phyloP scores from a whole-genome alignment of 2,797 vertebrate genomes.

The Carcharodon carcharias region DNA sequence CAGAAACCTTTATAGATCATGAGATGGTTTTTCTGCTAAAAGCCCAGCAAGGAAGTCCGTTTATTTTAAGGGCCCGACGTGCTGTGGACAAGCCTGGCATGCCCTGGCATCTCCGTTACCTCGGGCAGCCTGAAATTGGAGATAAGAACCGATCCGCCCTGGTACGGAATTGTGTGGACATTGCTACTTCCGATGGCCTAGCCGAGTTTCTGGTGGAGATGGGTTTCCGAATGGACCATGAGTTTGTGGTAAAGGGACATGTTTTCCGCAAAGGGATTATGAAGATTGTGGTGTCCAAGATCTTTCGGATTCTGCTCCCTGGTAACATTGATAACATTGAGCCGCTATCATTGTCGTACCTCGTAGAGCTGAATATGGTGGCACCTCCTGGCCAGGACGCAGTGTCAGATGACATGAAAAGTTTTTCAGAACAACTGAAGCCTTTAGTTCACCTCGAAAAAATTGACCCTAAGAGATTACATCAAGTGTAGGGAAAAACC shows the following conservation, averaged over 20 bases:
- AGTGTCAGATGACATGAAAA: constrained; percentile 90
- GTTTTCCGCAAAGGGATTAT: constrained; percentile 87
- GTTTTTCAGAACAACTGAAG: constrained; percentile 91
- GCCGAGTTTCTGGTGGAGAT: constrained; percentile 91
- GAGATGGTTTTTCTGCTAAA: constrained; percentile 94
- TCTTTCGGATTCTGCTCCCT: constrained; percentile 80
- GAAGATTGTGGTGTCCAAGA: constrained; percentile 90
- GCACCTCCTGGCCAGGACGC: constrained; percentile 85
- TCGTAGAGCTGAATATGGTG: constrained; percentile 86
- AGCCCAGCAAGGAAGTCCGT: constrained; percentile 92
- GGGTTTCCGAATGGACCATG: constrained; percentile 98
- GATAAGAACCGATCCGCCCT: constrained; percentile 86
- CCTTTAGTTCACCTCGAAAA: constrained; percentile 93
- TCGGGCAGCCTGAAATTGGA: constrained; percentile 91
- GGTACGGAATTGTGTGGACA: constrained; percentile 90
- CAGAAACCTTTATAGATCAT: constrained; percentile 84
- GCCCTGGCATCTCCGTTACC: constrained; percentile 89
- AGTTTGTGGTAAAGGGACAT: constrained; percentile 88
- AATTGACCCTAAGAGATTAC: constrained; percentile 87
- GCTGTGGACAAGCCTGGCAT: constrained; percentile 73
- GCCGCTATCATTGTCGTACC: constrained; percentile 82
- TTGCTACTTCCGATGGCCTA: constrained; percentile 84
- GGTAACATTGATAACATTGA: constrained; percentile 88
- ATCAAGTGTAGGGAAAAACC: not conserved
- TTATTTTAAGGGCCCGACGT: constrained; percentile 81